These are phyloP conservation scores for Remorina albescens DNA, from an alignment of 2,797 vertebrate genomes.

Conservation along the genomic window DNA sequence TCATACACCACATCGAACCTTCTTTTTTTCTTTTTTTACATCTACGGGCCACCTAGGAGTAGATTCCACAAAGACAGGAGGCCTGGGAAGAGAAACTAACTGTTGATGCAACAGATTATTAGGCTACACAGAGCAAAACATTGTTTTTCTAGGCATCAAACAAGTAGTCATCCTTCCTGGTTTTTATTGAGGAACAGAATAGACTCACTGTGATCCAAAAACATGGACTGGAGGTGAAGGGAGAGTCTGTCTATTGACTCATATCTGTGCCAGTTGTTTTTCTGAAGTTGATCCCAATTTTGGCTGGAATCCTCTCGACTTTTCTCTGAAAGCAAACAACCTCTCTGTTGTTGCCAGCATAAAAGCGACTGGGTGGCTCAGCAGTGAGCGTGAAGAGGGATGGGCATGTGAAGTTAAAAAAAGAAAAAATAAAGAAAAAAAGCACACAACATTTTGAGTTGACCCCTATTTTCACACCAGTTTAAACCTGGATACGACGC, in stretches of 20 bases:
- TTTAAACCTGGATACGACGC: constrained; percentile 53
- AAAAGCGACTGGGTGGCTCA: background rate
- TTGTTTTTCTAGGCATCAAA: background rate
- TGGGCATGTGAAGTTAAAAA: constrained; percentile 11
- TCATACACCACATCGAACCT: background rate
- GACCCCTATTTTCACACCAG: constrained; percentile 28
- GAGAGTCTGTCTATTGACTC: constrained; percentile 4
- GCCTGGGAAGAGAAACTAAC: background rate
- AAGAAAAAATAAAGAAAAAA: too few relatives aligned
- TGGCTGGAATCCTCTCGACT: background rate
- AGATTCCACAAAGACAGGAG: too few relatives aligned
- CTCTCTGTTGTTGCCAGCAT: constrained; percentile 24
- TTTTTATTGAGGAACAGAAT: background rate
- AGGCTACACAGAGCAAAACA: background rate
- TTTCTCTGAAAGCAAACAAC: constrained; percentile 14
- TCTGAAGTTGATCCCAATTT: constrained; percentile 19
- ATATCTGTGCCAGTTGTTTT: constrained; percentile 4
- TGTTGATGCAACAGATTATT: background rate
- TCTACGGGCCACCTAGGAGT: background rate
- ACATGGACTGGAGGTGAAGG: background rate
- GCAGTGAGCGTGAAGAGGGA: constrained; percentile 3
- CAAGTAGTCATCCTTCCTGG: background rate
- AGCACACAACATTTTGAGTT: constrained; percentile 29
- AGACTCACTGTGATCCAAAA: background rate
- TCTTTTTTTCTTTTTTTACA: background rate